These are phyloP conservation scores for Dinothrombium tinctorium DNA, from an alignment of 1,140 invertebrate species.

Conservation along the genomic window DNA sequence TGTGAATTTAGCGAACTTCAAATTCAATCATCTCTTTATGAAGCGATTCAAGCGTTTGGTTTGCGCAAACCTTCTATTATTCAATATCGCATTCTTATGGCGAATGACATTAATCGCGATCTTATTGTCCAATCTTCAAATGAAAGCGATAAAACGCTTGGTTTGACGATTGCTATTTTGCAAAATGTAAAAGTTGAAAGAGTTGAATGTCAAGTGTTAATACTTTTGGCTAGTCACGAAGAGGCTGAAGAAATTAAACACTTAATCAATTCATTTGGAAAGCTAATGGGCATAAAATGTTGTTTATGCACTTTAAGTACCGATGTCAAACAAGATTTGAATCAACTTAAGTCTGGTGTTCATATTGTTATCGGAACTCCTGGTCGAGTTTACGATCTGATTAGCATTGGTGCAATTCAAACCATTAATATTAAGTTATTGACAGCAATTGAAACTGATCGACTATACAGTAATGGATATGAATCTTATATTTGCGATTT, in stretches of 20 bases:
- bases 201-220: constrained; percentile 82
- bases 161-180: constrained; percentile 90
- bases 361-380: constrained; percentile 97
- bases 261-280: constrained; percentile 88
- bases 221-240: constrained; percentile 90
- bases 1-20: too few species aligned
- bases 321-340: constrained; percentile 86
- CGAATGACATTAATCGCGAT: too few species aligned
- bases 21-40: too few species aligned
- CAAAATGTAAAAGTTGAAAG: constrained; percentile 80
- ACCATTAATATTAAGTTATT: constrained; percentile 77
- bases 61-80: too few species aligned
- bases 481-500: too few species aligned
- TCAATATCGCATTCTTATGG: too few species aligned
- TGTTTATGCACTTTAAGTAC: constrained; percentile 98
- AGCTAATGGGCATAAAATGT: constrained; percentile 70
- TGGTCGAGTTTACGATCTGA: constrained; percentile 95
- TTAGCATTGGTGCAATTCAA: constrained; percentile 54
- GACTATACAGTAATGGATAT: constrained; percentile 99
- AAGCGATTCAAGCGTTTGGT: too few species aligned
- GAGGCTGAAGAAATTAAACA: constrained; percentile 86
- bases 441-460: too few species aligned
- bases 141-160: too few species aligned
- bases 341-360: constrained; percentile 68
- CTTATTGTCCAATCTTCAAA: too few species aligned